phyloP scores from a whole-genome alignment of 1,140 invertebrate genomes.

The Cotesia typhae region DNA sequence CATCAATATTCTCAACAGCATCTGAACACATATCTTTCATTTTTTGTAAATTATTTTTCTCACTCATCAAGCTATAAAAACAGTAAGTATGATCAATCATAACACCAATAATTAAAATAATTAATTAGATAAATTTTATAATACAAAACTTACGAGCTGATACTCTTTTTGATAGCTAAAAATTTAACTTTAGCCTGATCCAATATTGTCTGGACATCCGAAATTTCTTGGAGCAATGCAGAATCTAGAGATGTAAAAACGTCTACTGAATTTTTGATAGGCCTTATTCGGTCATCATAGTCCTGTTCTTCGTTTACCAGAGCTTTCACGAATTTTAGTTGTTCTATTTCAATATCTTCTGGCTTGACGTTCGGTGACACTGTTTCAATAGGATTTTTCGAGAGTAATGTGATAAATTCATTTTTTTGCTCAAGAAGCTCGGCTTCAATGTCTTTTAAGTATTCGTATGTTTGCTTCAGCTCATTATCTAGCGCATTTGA shows the following conservation, averaged over 20 bases:
- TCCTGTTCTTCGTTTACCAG: constrained; percentile 40
- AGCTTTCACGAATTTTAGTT: constrained; percentile 38
- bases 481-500: constrained; percentile 23
- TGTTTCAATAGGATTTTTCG: constrained; percentile 42
- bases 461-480: constrained; percentile 48
- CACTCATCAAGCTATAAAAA: constrained; percentile 49
- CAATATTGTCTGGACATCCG: constrained; percentile 26
- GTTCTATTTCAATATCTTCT: constrained; percentile 45
- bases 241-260: constrained; percentile 41
- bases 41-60: constrained; percentile 45
- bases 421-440: constrained; percentile 45
- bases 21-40: constrained; percentile 48
- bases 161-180: constrained; percentile 38
- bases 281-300: constrained; percentile 46
- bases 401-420: constrained; percentile 38
- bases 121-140: background rate
- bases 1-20: constrained; percentile 32
- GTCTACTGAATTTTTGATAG: constrained; percentile 48
- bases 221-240: constrained; percentile 44
- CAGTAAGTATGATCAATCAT: constrained; percentile 1
- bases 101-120: constrained; percentile 17
- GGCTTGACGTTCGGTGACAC: constrained; percentile 4
- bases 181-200: constrained; percentile 35
- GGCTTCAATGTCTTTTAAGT: constrained; percentile 41
- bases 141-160: constrained; percentile 44